Evolutionary conservation across 1,140 invertebrate genomes (phyloP).

Genomic region (Apis florea): DNA sequence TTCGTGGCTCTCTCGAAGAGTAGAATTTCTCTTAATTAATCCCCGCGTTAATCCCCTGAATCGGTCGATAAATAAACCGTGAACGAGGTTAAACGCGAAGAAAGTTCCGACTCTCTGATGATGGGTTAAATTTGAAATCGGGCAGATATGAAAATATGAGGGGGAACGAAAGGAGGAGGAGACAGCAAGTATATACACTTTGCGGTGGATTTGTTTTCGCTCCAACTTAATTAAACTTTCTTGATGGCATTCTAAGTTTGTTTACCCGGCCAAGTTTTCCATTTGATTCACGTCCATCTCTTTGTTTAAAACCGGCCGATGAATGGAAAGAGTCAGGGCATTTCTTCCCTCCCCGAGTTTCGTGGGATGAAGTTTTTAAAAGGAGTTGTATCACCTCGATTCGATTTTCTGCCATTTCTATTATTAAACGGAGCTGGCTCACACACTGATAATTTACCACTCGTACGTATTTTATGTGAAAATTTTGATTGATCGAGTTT

Average conservation of each 20-base stretch:
- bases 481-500: too few relatives aligned
- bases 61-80: neutral
- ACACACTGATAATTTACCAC: too few relatives aligned
- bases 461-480: too few relatives aligned
- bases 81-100: neutral
- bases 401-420: too few relatives aligned
- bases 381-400: too few relatives aligned
- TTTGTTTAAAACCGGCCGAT: constrained; percentile 13
- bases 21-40: constrained; percentile 9
- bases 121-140: neutral
- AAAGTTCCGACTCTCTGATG: neutral
- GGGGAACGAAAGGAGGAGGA: neutral
- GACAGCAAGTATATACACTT: neutral
- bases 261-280: constrained; percentile 20
- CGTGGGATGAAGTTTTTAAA: too few relatives aligned
- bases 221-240: constrained; percentile 37
- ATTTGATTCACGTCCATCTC: constrained; percentile 21
- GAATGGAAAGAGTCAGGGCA: too few relatives aligned
- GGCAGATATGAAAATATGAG: neutral
- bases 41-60: too few relatives aligned
- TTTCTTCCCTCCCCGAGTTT: too few relatives aligned
- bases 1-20: too few relatives aligned
- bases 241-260: constrained; percentile 29
- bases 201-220: constrained; percentile 12
- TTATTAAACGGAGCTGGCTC: too few relatives aligned